Conservation (phyloP, 1,140 invertebrate genomes). For the Wasmannia auropunctata region DNA sequence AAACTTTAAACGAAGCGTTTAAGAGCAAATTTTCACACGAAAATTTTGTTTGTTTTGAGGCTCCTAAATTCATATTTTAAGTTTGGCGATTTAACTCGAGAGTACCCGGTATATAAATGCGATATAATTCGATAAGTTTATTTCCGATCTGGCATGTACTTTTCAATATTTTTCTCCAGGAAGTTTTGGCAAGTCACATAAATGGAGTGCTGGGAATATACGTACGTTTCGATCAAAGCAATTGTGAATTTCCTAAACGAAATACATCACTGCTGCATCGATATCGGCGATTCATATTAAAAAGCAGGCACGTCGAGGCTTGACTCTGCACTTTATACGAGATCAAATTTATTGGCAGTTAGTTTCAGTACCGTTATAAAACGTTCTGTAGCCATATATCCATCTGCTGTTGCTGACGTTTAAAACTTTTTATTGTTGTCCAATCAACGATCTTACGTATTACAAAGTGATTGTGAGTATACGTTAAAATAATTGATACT, state of each 20-base stretch:
- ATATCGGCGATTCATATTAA: conserved; percentile 46
- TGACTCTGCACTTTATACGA: conserved; percentile 3
- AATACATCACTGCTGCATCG: conserved; percentile 42
- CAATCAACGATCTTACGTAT: background rate
- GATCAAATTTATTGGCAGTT: conserved; percentile 39
- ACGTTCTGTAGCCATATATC: conserved; percentile 1
- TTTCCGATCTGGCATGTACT: background rate
- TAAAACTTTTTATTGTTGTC: conserved; percentile 28
- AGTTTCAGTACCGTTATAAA: conserved; percentile 32
- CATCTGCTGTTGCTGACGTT: conserved; percentile 19
- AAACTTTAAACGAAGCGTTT: too few relatives aligned
- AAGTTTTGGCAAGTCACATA: conserved; percentile 17
- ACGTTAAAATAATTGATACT: background rate
- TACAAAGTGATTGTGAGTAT: background rate
- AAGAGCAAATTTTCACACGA: too few relatives aligned
- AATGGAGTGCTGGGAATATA: conserved; percentile 4
- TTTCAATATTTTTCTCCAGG: background rate
- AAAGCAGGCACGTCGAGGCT: conserved; percentile 13
- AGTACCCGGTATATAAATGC: background rate
- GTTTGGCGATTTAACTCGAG: too few relatives aligned
- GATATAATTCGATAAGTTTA: background rate
- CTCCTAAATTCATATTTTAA: too few relatives aligned
- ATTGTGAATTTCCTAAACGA: conserved; percentile 35
- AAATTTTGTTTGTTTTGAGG: too few relatives aligned
- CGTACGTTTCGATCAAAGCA: conserved; percentile 35